Evolutionary conservation across 2,113 vertebrate species (phyloP), one percentile per base, ranked within the genome.

Genomic region (Siphamia tubifer): DNA sequence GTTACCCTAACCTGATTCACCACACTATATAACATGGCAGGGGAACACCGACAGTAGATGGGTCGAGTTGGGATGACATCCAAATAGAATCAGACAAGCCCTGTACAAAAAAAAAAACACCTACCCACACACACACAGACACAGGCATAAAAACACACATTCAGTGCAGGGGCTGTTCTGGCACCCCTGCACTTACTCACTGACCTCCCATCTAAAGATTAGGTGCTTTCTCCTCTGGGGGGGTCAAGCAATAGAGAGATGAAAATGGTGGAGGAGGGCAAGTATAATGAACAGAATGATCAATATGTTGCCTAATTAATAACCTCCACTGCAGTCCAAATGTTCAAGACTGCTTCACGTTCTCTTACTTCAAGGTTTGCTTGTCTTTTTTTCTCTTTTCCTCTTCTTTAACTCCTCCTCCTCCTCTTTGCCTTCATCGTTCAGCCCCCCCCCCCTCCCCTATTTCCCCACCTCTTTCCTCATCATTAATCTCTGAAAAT

Each of bases 401-500:
- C 35, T n/a, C 47, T 48, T 17, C n/a, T 21, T 8, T 30, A 53
- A 2, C 74, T 67, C 4, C 54, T 48, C 48, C n/a, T n/a, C n/a
- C 58, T 74, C n/a, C 36, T 57, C 44, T 62, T 69, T 23, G 43
- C 38, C 44, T 58, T 35, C 43, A 19, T 56, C 28, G 20, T 48
- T 43, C 44, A 24, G n/a, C n/a, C n/a, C n/a, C n/a, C 17, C 42
- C 43, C 23, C 66, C 62, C 52, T 56, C 60, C 70, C 42, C 54
- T 56, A 31, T 55, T 84, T 84, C 66, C 69, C 67, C 56, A 51
- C 66, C 68, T 79, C 84, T 78, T 83, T 81, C 83, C 76, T 85
- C 83, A 31, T 87, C 85, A 86, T 90, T 88, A 87, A 87, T 91
- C 89, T 84, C 68, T 86, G 81, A 85, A 91, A 92, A 91, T 89